A percentile compares a stretch with the other conserved stretches of the same genome.
Conservation (phyloP, 2,888 invertebrate genomes). For the Clistopyga incitator region DNA sequence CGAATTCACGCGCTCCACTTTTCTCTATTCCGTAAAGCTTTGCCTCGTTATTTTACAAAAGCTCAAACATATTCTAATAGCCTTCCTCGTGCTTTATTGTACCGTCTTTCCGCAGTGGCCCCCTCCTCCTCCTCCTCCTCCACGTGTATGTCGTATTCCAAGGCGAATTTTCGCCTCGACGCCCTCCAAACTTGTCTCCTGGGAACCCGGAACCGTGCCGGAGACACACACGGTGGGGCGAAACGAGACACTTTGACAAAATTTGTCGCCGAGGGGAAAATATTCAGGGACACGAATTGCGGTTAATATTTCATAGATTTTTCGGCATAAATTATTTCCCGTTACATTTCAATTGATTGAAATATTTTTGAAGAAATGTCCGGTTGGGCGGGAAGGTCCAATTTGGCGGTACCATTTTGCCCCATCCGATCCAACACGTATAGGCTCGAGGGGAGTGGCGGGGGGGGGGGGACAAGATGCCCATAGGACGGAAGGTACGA, state of each 20-base stretch:
- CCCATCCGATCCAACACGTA: not conserved
- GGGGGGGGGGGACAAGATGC: slow-evolving; percentile 55
- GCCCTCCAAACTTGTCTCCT: slow-evolving; percentile 13
- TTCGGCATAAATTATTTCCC: not conserved
- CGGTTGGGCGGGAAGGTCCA: not conserved
- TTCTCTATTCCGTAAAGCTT: slow-evolving; percentile 1
- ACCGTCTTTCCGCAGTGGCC: not conserved
- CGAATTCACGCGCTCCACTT: slow-evolving; percentile 6
- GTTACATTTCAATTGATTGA: not conserved
- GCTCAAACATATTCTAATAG: slow-evolving; percentile 28
- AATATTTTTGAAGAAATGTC: not conserved
- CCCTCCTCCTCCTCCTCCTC: too few relatives aligned
- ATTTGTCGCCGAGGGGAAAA: too few relatives aligned
- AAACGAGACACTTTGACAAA: slow-evolving; percentile 2
- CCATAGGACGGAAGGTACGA: slow-evolving; percentile 62
- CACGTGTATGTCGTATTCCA: slow-evolving; percentile 60
- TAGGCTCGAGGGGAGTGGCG: slow-evolving; percentile 42
- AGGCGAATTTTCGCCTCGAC: slow-evolving; percentile 68
- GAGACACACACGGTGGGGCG: slow-evolving; percentile 8
- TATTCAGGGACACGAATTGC: too few relatives aligned
- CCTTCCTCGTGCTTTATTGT: slow-evolving; percentile 1
- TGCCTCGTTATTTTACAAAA: slow-evolving; percentile 19
- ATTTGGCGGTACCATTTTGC: slow-evolving; percentile 18
- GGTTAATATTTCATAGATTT: not conserved
- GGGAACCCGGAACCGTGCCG: not conserved